phyloP scores from a whole-genome alignment of 2,797 vertebrate species.

The Artibeus jamaicensis region DNA sequence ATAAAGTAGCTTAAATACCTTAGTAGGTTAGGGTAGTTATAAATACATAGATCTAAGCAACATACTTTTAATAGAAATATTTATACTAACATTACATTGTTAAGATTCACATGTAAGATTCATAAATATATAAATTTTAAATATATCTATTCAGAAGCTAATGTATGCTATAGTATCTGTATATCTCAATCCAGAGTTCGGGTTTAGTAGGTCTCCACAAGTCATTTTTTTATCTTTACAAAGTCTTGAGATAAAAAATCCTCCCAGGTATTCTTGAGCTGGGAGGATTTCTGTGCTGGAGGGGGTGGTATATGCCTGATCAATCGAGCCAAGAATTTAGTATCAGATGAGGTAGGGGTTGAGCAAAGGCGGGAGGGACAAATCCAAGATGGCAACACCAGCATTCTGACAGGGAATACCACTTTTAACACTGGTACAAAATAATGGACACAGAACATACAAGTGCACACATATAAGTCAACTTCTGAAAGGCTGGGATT shows the following conservation, averaged over 20 bases:
- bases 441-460: not conserved
- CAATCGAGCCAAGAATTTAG: not conserved
- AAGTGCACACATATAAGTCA: not conserved
- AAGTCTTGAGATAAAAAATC: not conserved
- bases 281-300: not conserved
- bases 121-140: not conserved
- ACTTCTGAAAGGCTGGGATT: not conserved
- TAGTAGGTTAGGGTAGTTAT: not conserved
- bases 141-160: not conserved
- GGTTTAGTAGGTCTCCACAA: not conserved
- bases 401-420: not conserved
- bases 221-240: not conserved
- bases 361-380: not conserved
- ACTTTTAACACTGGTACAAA: not conserved
- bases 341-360: not conserved
- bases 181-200: not conserved
- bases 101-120: not conserved
- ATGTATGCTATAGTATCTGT: not conserved
- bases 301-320: not conserved
- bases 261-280: not conserved
- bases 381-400: not conserved
- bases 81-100: not conserved
- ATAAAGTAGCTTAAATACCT: not conserved
- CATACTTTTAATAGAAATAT: not conserved
- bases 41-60: not conserved